Evolutionary conservation across 2,888 invertebrate species (phyloP).

Genomic region (Caenorhabditis virilis): DNA sequence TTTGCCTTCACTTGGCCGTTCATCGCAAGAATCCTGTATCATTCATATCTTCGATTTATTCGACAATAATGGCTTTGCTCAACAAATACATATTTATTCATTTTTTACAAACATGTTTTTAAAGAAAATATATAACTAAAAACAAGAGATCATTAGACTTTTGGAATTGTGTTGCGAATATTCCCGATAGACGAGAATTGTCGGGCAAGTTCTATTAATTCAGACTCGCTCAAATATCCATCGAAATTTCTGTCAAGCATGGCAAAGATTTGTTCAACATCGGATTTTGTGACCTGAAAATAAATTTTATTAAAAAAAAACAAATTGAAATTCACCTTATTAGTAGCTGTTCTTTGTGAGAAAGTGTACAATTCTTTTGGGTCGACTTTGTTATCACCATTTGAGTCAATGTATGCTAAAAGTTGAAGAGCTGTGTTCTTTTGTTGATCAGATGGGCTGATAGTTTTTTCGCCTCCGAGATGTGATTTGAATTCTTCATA

Average conservation of each 20-base stretch:
- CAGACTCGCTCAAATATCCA: conserved; percentile 22
- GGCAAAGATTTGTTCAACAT: conserved; percentile 26
- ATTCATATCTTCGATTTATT: conserved; percentile 12
- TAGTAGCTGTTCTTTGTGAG: conserved; percentile 40
- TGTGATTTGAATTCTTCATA: conserved; percentile 54
- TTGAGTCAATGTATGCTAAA: conserved; percentile 55
- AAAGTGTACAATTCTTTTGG: conserved; percentile 54
- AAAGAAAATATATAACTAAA: background rate
- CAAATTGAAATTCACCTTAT: conserved; percentile 31
- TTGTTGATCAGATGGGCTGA: conserved; percentile 45
- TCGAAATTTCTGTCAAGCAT: conserved; percentile 33
- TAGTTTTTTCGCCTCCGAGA: conserved; percentile 27
- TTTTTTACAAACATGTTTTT: background rate
- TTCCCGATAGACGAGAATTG: conserved; percentile 31
- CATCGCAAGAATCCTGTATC: conserved; percentile 20
- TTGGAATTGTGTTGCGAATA: conserved; percentile 27
- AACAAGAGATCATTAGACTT: conserved; percentile 13
- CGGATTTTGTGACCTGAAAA: conserved; percentile 25
- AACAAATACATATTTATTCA: background rate
- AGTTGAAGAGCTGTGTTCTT: conserved; percentile 59
- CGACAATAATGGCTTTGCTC: background rate
- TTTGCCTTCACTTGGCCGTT: conserved; percentile 39
- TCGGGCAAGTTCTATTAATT: conserved; percentile 23
- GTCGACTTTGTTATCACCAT: conserved; percentile 55
- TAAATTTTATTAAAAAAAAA: background rate